Conservation (phyloP, 2,888 invertebrate genomes). For the Drosophila subsilvestris region DNA sequence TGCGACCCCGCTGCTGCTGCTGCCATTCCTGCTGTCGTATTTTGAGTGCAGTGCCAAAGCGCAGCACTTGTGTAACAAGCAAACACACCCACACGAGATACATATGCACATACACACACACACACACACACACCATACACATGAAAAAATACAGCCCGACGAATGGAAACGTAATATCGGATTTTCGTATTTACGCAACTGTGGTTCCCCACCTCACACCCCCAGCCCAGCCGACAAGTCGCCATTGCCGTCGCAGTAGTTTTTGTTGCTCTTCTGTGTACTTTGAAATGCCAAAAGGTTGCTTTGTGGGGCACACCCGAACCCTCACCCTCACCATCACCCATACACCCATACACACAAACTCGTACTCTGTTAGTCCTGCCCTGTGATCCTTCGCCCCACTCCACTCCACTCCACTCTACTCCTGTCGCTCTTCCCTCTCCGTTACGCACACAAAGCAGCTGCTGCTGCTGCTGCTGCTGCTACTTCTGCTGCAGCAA, state of each 20-base stretch:
- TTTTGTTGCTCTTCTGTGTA: slow-evolving; percentile 65
- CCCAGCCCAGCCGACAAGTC: slow-evolving; percentile 52
- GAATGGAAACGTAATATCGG: slow-evolving; percentile 75
- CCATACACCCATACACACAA: slow-evolving; percentile 11
- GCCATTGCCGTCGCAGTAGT: slow-evolving; percentile 59
- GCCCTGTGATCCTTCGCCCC: slow-evolving; percentile 48
- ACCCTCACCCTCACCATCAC: slow-evolving; percentile 24
- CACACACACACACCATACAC: slow-evolving; percentile 13
- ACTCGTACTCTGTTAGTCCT: slow-evolving; percentile 43
- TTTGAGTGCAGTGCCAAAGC: slow-evolving; percentile 71
- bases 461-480: not conserved
- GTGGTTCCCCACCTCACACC: slow-evolving; percentile 56
- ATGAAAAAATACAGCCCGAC: slow-evolving; percentile 9
- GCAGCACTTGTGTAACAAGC: slow-evolving; percentile 72
- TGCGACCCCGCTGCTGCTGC: not conserved
- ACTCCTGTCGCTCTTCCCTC: slow-evolving; percentile 8
- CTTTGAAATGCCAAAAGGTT: slow-evolving; percentile 72
- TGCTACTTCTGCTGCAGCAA: slow-evolving; percentile 14
- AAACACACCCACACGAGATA: slow-evolving; percentile 14
- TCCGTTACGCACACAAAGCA: slow-evolving; percentile 35
- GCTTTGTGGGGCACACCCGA: slow-evolving; percentile 68
- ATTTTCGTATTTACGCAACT: slow-evolving; percentile 78
- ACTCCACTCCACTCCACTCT: slow-evolving; percentile 18
- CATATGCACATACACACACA: slow-evolving; percentile 23
- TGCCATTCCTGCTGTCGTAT: slow-evolving; percentile 20